Evolutionary conservation across 2,888 invertebrate genomes (phyloP).

Genomic region (Isotomurus palustris): DNA sequence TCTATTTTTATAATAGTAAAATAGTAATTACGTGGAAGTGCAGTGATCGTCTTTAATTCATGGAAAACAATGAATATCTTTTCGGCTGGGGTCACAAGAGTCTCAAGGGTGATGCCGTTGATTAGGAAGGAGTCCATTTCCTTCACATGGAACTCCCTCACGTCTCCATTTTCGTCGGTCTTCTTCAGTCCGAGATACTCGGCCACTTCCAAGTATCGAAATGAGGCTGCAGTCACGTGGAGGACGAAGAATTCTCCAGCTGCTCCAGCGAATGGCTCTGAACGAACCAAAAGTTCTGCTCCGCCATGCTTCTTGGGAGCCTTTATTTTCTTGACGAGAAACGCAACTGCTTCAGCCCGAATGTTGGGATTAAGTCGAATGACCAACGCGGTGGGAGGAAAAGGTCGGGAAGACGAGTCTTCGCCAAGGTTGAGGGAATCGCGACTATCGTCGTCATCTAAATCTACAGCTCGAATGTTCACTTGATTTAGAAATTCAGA

Average conservation of each 20-base stretch:
- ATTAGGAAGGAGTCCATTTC: slow-evolving; percentile 19
- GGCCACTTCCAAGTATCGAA: slow-evolving; percentile 20
- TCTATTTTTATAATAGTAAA: no score
- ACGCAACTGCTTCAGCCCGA: slow-evolving; percentile 10
- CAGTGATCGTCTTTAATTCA: slow-evolving; percentile 10
- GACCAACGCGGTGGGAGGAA: slow-evolving; percentile 18
- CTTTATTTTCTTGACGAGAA: slow-evolving; percentile 16
- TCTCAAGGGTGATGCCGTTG: slow-evolving; percentile 8
- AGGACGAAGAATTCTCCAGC: slow-evolving; percentile 11
- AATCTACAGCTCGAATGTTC: no score
- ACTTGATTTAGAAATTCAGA: no score
- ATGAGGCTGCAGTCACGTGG: slow-evolving; percentile 20
- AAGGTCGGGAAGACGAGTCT: neutral
- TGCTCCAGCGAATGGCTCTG: slow-evolving; percentile 18
- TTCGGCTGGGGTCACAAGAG: slow-evolving; percentile 16
- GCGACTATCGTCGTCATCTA: no score
- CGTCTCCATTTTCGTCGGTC: slow-evolving; percentile 13
- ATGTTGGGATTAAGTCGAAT: slow-evolving; percentile 18
- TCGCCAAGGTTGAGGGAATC: neutral
- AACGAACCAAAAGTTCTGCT: slow-evolving; percentile 18
- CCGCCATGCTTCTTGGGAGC: slow-evolving; percentile 16
- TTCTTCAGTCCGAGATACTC: slow-evolving; percentile 24
- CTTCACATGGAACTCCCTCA: slow-evolving; percentile 9
- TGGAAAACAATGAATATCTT: slow-evolving; percentile 27
- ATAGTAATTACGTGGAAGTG: no score